A percentile compares a stretch with the other conserved stretches of the same genome.
Evolutionary conservation across 2,888 invertebrate genomes (phyloP).

Genomic region (Hirtodrosophila confusa): DNA sequence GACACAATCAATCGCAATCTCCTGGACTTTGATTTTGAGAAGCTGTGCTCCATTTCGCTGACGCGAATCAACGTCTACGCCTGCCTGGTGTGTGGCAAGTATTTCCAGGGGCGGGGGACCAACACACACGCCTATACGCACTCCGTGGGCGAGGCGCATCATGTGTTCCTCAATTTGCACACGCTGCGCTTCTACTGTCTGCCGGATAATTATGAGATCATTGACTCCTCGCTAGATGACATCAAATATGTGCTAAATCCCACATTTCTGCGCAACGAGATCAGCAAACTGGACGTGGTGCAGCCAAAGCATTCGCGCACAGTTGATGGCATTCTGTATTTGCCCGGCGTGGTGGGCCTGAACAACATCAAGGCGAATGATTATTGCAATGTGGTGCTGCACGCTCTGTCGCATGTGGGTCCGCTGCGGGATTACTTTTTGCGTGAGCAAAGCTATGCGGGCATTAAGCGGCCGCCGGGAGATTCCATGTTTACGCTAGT

Average conservation of each 20-base stretch:
- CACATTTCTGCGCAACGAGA: slow-evolving; percentile 94
- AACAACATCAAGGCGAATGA: slow-evolving; percentile 99
- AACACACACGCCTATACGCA: slow-evolving; percentile 99
- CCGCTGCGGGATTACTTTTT: slow-evolving; percentile 98
- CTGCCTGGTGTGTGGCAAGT: slow-evolving; percentile 99
- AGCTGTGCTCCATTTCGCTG: slow-evolving; percentile 98
- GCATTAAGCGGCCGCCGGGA: slow-evolving; percentile 96
- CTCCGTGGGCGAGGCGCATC: slow-evolving; percentile 98
- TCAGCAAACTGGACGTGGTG: slow-evolving; percentile 89
- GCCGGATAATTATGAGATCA: slow-evolving; percentile 99
- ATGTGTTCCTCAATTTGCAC: slow-evolving; percentile 98
- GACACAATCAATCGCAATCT: slow-evolving; percentile 99
- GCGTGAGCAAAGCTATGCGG: slow-evolving; percentile 95
- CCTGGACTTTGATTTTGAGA: slow-evolving; percentile 99
- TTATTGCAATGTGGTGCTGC: slow-evolving; percentile 98
- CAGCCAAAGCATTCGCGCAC: slow-evolving; percentile 93
- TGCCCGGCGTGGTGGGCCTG: slow-evolving; percentile 97
- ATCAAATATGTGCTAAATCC: slow-evolving; percentile 99
- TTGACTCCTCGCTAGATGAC: slow-evolving; percentile 98
- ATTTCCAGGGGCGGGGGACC: slow-evolving; percentile 98
- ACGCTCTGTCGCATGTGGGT: slow-evolving; percentile 97
- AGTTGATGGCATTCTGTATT: slow-evolving; percentile 95
- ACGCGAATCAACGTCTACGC: slow-evolving; percentile 99
- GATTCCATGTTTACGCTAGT: slow-evolving; percentile 96
- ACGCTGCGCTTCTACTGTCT: slow-evolving; percentile 99